phyloP scores from a whole-genome alignment of 2,113 vertebrate species.

The Laticauda colubrina region DNA sequence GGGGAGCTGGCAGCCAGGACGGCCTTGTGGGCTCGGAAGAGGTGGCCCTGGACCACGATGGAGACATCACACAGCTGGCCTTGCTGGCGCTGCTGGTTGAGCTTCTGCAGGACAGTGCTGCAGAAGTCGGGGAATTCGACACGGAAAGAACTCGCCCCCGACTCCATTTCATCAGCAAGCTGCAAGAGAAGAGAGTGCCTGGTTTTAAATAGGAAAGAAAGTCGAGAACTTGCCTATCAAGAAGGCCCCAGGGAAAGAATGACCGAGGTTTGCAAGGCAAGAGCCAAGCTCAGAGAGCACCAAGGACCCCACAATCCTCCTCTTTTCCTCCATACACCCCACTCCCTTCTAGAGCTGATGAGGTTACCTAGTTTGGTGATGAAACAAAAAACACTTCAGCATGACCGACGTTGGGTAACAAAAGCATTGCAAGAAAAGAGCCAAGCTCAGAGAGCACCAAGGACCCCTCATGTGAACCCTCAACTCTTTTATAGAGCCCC shows the following conservation, averaged over 20 bases:
- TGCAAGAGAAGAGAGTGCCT: constrained; percentile 46
- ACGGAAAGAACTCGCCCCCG: constrained; percentile 79
- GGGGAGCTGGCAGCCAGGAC: constrained; percentile 87
- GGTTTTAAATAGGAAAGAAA: background rate
- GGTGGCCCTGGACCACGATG: constrained; percentile 83
- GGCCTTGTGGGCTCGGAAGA: constrained; percentile 85
- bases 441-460: background rate
- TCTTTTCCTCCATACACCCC: background rate
- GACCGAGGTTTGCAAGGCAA: too few species aligned
- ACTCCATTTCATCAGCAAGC: constrained; percentile 79
- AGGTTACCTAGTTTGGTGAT: background rate
- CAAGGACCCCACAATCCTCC: too few species aligned
- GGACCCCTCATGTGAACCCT: background rate
- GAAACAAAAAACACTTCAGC: too few species aligned
- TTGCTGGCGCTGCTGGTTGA: constrained; percentile 86
- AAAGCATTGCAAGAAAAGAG: too few species aligned
- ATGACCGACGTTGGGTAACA: too few species aligned
- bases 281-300: too few species aligned
- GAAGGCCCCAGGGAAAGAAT: background rate
- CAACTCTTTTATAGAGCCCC: too few species aligned
- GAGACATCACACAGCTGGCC: constrained; percentile 86
- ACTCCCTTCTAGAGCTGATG: background rate
- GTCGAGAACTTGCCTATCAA: background rate
- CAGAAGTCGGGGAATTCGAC: constrained; percentile 89
- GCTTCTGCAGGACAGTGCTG: constrained; percentile 82